Conservation (phyloP, 2,113 vertebrate species). For the Clarias batrachus region DNA sequence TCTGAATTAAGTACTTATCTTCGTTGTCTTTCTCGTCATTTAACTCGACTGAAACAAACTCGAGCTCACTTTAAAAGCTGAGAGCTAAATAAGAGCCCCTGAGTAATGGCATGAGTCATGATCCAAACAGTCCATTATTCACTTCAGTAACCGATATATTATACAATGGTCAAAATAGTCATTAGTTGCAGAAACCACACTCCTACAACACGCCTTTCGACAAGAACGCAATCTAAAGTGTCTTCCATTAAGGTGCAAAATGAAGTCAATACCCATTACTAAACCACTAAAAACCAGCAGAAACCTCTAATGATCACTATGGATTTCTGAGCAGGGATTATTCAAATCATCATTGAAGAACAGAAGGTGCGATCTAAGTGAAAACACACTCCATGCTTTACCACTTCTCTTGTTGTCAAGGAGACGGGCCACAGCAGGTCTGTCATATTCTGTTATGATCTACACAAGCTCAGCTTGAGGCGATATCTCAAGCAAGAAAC, state of each 20-base stretch:
- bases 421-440: constrained; percentile 12
- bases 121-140: too few relatives aligned
- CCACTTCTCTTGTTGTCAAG: constrained; percentile 33
- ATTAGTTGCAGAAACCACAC: not conserved
- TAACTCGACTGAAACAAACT: too few relatives aligned
- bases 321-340: constrained; percentile 8
- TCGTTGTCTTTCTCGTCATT: too few relatives aligned
- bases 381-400: constrained; percentile 13
- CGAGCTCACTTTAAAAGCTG: too few relatives aligned
- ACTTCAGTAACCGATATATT: too few relatives aligned
- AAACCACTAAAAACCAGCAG: not conserved
- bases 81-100: too few relatives aligned
- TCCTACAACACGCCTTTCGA: not conserved
- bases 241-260: not conserved
- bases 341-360: constrained; percentile 13
- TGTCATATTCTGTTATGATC: constrained; percentile 24
- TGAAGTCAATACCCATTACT: not conserved
- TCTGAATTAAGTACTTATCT: too few relatives aligned
- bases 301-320: not conserved
- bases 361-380: not conserved
- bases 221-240: not conserved
- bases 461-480: not conserved
- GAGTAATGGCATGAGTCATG: too few relatives aligned
- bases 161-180: too few relatives aligned
- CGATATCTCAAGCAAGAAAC: not conserved